phyloP scores from a whole-genome alignment of 2,888 invertebrate species.

The Drosophila peninsularis region DNA sequence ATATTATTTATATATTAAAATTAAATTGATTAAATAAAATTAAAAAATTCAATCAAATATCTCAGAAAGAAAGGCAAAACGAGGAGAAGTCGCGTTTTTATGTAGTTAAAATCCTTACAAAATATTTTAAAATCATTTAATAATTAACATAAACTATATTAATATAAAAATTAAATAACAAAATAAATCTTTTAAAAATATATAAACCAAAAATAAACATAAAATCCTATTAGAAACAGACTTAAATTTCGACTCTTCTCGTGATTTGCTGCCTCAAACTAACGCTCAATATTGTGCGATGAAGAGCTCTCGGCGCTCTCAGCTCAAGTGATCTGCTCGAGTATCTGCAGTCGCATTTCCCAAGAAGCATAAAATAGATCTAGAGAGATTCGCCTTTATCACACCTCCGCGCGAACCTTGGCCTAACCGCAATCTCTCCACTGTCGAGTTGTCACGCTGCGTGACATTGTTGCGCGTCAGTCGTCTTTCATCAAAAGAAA shows the following conservation, averaged over 20 bases:
- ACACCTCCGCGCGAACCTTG: constrained; percentile 53
- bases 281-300: neutral
- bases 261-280: neutral
- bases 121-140: too few species aligned
- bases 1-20: too few species aligned
- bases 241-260: neutral
- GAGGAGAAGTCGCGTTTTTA: too few species aligned
- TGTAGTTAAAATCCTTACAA: too few species aligned
- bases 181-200: neutral
- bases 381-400: constrained; percentile 7
- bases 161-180: too few species aligned
- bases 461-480: constrained; percentile 71
- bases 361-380: constrained; percentile 1
- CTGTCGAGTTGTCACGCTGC: constrained; percentile 44
- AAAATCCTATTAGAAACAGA: neutral
- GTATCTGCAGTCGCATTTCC: neutral
- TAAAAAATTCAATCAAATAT: too few species aligned
- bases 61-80: too few species aligned
- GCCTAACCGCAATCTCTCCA: constrained; percentile 49
- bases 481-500: constrained; percentile 54
- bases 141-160: too few species aligned
- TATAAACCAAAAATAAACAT: neutral
- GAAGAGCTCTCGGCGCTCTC: neutral
- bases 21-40: too few species aligned
- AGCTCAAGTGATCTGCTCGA: neutral